phyloP scores from a whole-genome alignment of 2,113 vertebrate genomes.

The human (Homo sapiens) region DNA sequence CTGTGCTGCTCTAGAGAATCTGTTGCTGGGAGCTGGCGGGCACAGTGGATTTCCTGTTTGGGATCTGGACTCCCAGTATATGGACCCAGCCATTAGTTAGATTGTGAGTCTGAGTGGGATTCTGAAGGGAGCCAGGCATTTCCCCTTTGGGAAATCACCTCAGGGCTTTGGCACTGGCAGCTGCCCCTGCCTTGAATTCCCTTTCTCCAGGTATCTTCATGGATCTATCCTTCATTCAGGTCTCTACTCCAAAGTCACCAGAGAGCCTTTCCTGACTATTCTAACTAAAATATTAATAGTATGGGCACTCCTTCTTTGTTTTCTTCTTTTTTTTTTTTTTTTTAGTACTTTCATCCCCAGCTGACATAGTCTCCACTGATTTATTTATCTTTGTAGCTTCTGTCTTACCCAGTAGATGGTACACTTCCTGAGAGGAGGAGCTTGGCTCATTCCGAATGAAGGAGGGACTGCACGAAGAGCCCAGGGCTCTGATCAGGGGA shows the following conservation, averaged over 20 bases:
- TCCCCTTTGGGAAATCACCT: not conserved
- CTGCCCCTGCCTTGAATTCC: not conserved
- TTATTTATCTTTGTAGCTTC: not conserved
- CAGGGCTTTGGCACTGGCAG: conserved; percentile 14
- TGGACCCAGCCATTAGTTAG: not conserved
- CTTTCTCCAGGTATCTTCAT: not conserved
- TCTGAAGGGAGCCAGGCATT: not conserved
- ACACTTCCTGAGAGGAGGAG: not conserved
- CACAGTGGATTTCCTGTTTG: not conserved
- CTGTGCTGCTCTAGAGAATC: not conserved
- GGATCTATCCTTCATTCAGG: not conserved
- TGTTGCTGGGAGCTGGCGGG: not conserved
- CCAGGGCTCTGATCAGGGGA: not conserved
- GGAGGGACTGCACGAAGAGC: not conserved
- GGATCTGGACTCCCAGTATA: not conserved
- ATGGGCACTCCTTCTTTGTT: not conserved
- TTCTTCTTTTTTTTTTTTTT: not conserved
- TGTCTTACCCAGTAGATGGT: not conserved
- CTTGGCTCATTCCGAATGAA: not conserved
- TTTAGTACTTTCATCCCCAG: not conserved
- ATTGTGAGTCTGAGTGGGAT: not conserved
- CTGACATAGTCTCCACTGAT: not conserved
- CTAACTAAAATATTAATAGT: not conserved
- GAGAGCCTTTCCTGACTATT: not conserved
- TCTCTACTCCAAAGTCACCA: not conserved